Percentiles rank a stretch among this genome's conserved stretches.
phyloP scores from a whole-genome alignment of 2,113 vertebrate species.

The Balaenoptera acutorostrata region DNA sequence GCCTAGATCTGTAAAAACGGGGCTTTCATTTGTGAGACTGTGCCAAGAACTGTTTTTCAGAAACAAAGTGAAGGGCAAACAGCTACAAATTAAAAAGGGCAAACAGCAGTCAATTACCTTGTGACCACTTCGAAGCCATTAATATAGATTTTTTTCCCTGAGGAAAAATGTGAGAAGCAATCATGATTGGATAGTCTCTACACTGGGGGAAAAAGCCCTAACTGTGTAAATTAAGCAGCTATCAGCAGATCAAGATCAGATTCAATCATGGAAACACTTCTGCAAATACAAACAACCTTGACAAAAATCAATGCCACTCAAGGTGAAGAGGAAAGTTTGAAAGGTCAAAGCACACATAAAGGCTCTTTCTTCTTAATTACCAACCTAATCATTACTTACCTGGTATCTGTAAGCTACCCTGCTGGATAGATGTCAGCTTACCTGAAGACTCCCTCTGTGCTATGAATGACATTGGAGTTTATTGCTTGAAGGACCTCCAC shows the following conservation, averaged over 20 bases:
- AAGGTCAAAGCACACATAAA: not conserved
- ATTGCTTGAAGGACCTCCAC: not conserved
- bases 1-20: not conserved
- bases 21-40: not conserved
- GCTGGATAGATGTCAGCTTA: not conserved
- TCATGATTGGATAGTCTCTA: constrained; percentile 19
- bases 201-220: not conserved
- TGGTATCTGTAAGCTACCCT: not conserved
- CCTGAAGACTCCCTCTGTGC: not conserved
- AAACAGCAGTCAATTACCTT: constrained; percentile 8
- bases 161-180: not conserved
- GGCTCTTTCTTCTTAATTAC: not conserved
- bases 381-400: not conserved
- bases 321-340: not conserved
- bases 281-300: not conserved
- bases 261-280: constrained; percentile 35
- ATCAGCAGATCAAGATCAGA: constrained; percentile 42
- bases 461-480: not conserved
- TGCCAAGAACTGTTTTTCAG: not conserved
- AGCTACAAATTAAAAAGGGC: not conserved
- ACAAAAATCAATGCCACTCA: constrained; percentile 20
- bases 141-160: constrained; percentile 37
- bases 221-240: constrained; percentile 30
- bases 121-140: constrained; percentile 16
- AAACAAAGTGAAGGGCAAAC: constrained; percentile 38